Evolutionary conservation across 2,888 invertebrate species (phyloP).

Genomic region (Drosophila colorata): DNA sequence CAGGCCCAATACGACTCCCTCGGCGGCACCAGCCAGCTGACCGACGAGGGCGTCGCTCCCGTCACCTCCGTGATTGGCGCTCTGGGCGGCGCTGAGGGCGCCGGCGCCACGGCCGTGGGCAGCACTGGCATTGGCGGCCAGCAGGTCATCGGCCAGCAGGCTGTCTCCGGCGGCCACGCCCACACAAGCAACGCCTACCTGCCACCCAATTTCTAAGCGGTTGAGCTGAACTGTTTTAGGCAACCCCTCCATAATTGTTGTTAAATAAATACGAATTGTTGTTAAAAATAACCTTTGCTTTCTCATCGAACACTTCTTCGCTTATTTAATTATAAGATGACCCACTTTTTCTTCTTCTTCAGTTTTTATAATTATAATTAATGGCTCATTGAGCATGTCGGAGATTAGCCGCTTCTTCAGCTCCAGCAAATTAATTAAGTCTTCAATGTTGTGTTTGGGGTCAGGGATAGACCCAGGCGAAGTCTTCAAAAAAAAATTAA

Average conservation of each 20-base stretch:
- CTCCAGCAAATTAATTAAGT: slow-evolving; percentile 34
- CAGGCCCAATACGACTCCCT: slow-evolving; percentile 85
- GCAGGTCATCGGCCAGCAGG: slow-evolving; percentile 43
- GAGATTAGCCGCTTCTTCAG: slow-evolving; percentile 20
- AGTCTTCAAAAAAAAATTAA: background rate
- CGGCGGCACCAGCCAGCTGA: slow-evolving; percentile 83
- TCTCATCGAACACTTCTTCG: slow-evolving; percentile 7
- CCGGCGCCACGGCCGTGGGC: slow-evolving; percentile 42
- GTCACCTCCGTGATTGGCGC: slow-evolving; percentile 84
- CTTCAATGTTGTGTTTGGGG: slow-evolving; percentile 41
- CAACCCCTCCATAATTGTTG: slow-evolving; percentile 33
- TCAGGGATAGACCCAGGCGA: slow-evolving; percentile 35
- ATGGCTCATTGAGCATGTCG: slow-evolving; percentile 22
- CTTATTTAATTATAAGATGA: slow-evolving; percentile 15
- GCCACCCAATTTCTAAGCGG: slow-evolving; percentile 81
- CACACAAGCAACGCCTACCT: slow-evolving; percentile 79
- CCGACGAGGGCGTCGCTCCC: slow-evolving; percentile 84
- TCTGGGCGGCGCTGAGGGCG: slow-evolving; percentile 63
- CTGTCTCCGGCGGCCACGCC: slow-evolving; percentile 32
- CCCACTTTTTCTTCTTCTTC: slow-evolving; percentile 17
- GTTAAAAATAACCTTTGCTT: slow-evolving; percentile 32
- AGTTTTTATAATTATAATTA: slow-evolving; percentile 37
- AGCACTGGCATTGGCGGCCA: slow-evolving; percentile 41
- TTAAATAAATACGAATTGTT: slow-evolving; percentile 56
- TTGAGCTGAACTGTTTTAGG: slow-evolving; percentile 40